Conservation (phyloP, 1,140 invertebrate genomes). For the Pogonomyrmex barbatus region DNA sequence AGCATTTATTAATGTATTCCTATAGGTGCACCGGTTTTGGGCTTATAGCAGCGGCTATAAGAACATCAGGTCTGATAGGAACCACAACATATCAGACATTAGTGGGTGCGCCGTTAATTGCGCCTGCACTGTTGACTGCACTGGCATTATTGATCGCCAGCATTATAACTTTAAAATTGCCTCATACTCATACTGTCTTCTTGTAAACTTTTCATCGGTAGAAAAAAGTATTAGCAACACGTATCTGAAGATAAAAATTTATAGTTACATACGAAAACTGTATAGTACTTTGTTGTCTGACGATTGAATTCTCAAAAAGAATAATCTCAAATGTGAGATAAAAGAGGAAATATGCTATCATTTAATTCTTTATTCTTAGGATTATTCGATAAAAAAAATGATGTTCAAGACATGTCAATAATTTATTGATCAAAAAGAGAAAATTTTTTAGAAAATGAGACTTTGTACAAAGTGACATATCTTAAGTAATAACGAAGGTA, state of each 20-base stretch:
- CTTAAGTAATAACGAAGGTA: conserved; percentile 54
- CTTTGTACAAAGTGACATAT: conserved; percentile 72
- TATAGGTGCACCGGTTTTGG: conserved; percentile 83
- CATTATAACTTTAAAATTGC: conserved; percentile 81
- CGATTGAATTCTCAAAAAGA: conserved; percentile 10
- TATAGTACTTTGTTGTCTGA: not conserved
- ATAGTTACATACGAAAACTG: not conserved
- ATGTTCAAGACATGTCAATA: conserved; percentile 59
- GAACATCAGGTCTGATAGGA: conserved; percentile 81
- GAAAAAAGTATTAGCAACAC: not conserved
- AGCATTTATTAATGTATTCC: conserved; percentile 3
- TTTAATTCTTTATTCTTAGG: conserved; percentile 16
- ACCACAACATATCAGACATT: conserved; percentile 81
- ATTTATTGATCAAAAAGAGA: conserved; percentile 36
- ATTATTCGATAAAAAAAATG: conserved; percentile 13
- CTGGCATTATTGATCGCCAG: conserved; percentile 78
- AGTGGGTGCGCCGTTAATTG: conserved; percentile 78
- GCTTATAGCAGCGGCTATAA: conserved; percentile 79
- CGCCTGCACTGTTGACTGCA: conserved; percentile 80
- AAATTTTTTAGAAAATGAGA: conserved; percentile 59
- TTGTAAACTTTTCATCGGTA: conserved; percentile 74
- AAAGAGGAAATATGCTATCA: not conserved
- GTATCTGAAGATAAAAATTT: conserved; percentile 7
- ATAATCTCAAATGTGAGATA: conserved; percentile 4
- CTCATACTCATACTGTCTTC: conserved; percentile 82